phyloP scores from a whole-genome alignment of 2,113 vertebrate species.

The Pachypanchax playfairii region DNA sequence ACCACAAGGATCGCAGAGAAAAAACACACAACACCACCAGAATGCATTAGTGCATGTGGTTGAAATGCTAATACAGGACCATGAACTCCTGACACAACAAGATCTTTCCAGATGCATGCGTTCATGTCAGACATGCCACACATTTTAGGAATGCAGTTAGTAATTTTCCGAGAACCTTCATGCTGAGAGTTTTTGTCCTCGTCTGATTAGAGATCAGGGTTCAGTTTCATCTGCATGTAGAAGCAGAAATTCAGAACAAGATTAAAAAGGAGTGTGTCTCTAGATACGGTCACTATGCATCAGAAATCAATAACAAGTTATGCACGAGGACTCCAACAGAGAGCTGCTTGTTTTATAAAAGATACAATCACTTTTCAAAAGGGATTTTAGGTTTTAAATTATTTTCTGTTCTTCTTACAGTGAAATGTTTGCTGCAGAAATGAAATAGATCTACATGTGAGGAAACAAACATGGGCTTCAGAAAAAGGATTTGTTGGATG shows the following conservation, averaged over 20 bases:
- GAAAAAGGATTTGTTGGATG: no score
- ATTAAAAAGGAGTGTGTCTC: no score
- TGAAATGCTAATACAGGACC: not conserved
- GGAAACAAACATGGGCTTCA: not conserved
- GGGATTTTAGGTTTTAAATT: not conserved
- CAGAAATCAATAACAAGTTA: not conserved
- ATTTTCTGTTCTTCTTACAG: not conserved
- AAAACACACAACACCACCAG: not conserved
- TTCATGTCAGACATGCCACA: not conserved
- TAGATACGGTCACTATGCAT: no score
- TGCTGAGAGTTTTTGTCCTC: not conserved
- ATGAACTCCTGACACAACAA: not conserved
- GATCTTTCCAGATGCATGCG: not conserved
- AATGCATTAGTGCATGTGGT: not conserved
- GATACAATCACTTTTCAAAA: not conserved
- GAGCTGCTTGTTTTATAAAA: not conserved
- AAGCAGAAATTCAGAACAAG: no score
- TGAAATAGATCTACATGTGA: no score
- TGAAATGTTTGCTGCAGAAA: not conserved
- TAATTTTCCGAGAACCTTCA: not conserved
- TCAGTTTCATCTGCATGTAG: no score
- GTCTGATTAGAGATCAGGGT: not conserved
- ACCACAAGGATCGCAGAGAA: no score
- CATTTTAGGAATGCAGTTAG: conserved; percentile 17
- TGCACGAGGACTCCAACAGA: not conserved